Evolutionary conservation across 2,888 invertebrate species (phyloP), one percentile per base, ranked within the genome.

Genomic region (Plutella xylostella): DNA sequence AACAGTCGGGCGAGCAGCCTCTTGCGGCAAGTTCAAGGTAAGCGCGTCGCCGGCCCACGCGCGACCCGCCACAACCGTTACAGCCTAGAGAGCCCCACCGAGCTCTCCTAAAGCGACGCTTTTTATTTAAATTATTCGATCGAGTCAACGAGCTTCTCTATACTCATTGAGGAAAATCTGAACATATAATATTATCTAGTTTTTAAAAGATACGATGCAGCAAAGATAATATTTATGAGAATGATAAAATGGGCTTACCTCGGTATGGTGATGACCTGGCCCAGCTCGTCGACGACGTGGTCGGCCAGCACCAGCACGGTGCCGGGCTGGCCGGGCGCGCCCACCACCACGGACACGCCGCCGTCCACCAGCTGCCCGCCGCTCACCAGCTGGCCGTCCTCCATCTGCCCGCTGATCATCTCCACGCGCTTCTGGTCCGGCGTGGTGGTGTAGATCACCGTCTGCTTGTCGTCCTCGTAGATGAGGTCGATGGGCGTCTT

Each of bases 401-500:
- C 85, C 40, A 84, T 76, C 76, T 90, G 90, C 14, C 90, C 89
- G 52, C 90, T 90, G 65, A 90, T 90, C 75, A 92, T 92, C 76
- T 92, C 92, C 37, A 93, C 88, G 38, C 92, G 88, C 69, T 92
- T 92, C 63, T 92, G 92, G 64, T 92, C 92, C 47, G 90, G 90
- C 11, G 89, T 88, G 48, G 91, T 90, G 43, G 92, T 92, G 60
- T 93, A 93, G 68, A 92, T 92, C 48, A 93, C 92, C 2, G 92
- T 92, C 68, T 93, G 92, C 65, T 92, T 92, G 39, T 92, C 92
- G 61, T 92, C 92, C 64, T 92, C 92, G 72, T 92, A 93, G 60
- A 93, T 93, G 60, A 93, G 80, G 71, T 93, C 92, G 67, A 92
- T 92, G 55, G 92, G 91, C 43, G 85, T 90, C 63, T 90, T 90